Conservation (phyloP, 2,888 invertebrate species). For the Drosophila neonasuta region DNA sequence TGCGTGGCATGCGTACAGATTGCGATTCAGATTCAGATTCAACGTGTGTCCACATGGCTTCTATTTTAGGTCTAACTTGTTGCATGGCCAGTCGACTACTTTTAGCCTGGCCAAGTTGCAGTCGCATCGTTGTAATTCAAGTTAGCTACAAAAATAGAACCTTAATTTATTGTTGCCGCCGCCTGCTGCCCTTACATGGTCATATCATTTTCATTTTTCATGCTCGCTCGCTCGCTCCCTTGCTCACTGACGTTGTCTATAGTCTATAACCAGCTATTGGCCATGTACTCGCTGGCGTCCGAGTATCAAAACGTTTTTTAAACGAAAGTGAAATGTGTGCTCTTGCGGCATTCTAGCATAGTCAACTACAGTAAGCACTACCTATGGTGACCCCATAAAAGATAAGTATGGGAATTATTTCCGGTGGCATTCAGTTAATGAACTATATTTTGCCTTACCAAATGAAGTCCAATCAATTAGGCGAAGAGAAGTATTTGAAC, state of each 20-base stretch:
- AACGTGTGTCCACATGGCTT: constrained; percentile 49
- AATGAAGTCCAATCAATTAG: too few relatives aligned
- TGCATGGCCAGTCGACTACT: constrained; percentile 51
- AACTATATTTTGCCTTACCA: too few relatives aligned
- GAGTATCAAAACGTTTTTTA: constrained; percentile 40
- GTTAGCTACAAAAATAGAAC: constrained; percentile 76
- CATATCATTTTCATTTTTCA: constrained; percentile 75
- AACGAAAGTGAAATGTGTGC: constrained; percentile 71
- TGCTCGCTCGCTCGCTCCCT: constrained; percentile 14
- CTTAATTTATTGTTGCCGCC: constrained; percentile 74
- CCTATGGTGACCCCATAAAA: not conserved
- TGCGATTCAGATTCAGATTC: constrained; percentile 29
- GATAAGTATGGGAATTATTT: not conserved
- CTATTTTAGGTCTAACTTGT: constrained; percentile 77
- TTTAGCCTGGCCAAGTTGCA: not conserved
- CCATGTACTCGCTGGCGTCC: constrained; percentile 22
- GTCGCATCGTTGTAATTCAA: constrained; percentile 62
- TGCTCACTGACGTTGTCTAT: constrained; percentile 31
- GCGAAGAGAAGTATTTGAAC: too few relatives aligned
- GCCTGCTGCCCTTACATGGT: constrained; percentile 68
- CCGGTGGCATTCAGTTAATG: too few relatives aligned
- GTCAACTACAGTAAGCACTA: constrained; percentile 32
- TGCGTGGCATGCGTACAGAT: constrained; percentile 32
- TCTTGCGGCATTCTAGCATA: constrained; percentile 48
- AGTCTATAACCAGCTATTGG: constrained; percentile 23